Evolutionary conservation across 2,113 vertebrate genomes (phyloP), one percentile per base, ranked within the genome.

Genomic region (Machaerirhynchus nigripectus): DNA sequence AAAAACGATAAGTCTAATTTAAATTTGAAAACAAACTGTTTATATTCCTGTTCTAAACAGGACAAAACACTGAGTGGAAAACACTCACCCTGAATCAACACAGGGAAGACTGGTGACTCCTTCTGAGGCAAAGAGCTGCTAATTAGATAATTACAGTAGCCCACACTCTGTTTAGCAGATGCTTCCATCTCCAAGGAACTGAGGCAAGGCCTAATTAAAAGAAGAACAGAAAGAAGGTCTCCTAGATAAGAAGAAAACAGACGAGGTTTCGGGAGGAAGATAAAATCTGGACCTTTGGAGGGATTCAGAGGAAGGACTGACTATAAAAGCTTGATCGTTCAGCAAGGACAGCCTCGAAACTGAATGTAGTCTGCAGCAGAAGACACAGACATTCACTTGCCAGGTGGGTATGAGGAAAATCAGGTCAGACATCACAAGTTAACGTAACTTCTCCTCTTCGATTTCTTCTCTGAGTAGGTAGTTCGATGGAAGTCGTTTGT

Each of bases 51-150:
- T 17, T 75, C 31, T 37, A 37, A 89, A 55, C 50, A 59, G 53
- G 80, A 81, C 39, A 70, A 77, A 68, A 17, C 10, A 3, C 12
- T 46, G 53, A n/a, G 33, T 15, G n/a, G 37, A 64, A 73, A 42
- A 50, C 30, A 20, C 46, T 74, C 46, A 63, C 4, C 6, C 47
- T 6, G 35, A 76, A 35, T 65, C 60, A 70, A 74, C 42, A 42
- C 2, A 2, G n/a, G 61, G 61, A 76, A 88, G 53, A 67, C 1
- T 2, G 35, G 22, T 27, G 33, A 37, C 24, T 33, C 42, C 19
- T 59, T 57, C 26, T 60, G 47, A 64, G 31, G 12, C 61, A 77
- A 88, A 69, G 79, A 97, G 67, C 82, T 88, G 95, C 68, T 95
- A 86, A 92, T 67, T 13, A 67, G 68, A 28, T 49, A 67, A 31